Percentiles rank a stretch among this genome's conserved stretches.
Evolutionary conservation across 2,888 invertebrate genomes (phyloP).

Genomic region (Parnassius orleans): DNA sequence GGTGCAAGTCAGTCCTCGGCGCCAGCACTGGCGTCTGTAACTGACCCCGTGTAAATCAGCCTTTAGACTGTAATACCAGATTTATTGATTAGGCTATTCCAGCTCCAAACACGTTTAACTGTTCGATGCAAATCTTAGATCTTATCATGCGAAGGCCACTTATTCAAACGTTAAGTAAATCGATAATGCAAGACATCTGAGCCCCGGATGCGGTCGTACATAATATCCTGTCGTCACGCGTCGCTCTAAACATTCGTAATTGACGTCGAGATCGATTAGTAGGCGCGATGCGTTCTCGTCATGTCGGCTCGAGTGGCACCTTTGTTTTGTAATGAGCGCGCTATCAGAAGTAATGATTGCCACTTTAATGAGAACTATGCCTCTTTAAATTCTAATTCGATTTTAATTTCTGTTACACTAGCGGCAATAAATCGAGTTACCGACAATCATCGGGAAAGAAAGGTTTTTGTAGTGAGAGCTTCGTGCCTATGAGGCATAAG

Average conservation of each 20-base stretch:
- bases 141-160: background rate
- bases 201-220: conserved; percentile 22
- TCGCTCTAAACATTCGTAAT: conserved; percentile 23
- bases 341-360: conserved; percentile 11
- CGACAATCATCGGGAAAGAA: no score
- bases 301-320: conserved; percentile 7
- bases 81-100: no score
- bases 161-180: conserved; percentile 3
- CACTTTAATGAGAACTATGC: conserved; percentile 4
- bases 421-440: no score
- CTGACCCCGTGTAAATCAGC: no score
- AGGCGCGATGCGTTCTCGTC: conserved; percentile 10
- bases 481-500: no score
- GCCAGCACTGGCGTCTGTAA: no score
- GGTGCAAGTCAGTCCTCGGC: no score
- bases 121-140: background rate
- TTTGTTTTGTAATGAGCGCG: conserved; percentile 18
- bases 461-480: no score
- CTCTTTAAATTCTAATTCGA: background rate
- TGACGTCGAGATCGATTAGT: conserved; percentile 21
- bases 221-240: conserved; percentile 24
- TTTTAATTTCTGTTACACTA: background rate
- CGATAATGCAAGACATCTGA: conserved; percentile 23
- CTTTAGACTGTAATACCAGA: no score
- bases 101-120: background rate